phyloP scores from a whole-genome alignment of 1,140 invertebrate species.

The Anagrus nilaparvatae region DNA sequence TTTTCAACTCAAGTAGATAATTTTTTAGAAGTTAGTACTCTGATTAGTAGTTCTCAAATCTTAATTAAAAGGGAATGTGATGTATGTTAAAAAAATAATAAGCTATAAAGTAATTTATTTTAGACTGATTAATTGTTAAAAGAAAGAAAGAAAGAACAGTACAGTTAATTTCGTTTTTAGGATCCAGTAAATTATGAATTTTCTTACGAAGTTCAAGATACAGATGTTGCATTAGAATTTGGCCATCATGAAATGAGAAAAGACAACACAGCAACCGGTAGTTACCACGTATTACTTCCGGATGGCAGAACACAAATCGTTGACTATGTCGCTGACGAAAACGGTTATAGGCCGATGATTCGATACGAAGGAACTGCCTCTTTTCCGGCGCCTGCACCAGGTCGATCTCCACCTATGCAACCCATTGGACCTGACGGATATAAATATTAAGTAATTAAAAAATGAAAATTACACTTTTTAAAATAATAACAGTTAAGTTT shows the following conservation, averaged over 20 bases:
- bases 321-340: conserved; percentile 52
- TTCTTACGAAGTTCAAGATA: conserved; percentile 54
- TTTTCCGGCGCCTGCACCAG: conserved; percentile 27
- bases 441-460: conserved; percentile 39
- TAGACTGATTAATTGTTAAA: conserved; percentile 1
- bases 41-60: not conserved
- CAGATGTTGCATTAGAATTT: conserved; percentile 46
- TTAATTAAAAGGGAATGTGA: conserved; percentile 1
- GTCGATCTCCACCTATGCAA: conserved; percentile 19
- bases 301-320: conserved; percentile 56
- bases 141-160: not conserved
- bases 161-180: conserved; percentile 26
- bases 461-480: conserved; percentile 1
- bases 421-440: conserved; percentile 40
- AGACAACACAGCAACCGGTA: conserved; percentile 50
- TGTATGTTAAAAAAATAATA: no score
- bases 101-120: no score
- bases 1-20: not conserved
- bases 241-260: conserved; percentile 54
- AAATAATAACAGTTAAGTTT: no score
- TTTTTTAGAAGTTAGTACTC: not conserved
- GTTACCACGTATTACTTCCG: conserved; percentile 54
- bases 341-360: conserved; percentile 55
- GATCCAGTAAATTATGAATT: conserved; percentile 58
- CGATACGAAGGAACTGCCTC: conserved; percentile 54